Evolutionary conservation across 37 sponge, comb jelly and placozoan genomes (phyloP).

Genomic region (Haliclona indistincta): DNA sequence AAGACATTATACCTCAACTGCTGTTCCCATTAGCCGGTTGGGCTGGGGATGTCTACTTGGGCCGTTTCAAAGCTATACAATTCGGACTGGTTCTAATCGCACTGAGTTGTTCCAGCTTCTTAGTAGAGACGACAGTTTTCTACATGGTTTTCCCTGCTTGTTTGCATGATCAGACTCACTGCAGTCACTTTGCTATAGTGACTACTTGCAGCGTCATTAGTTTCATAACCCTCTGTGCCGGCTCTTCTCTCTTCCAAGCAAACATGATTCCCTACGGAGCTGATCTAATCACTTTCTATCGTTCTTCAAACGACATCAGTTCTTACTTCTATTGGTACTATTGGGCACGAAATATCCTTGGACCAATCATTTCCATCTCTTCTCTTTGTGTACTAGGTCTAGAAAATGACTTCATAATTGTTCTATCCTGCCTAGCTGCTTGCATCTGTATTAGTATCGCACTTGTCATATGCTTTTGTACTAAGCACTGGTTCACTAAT

Average conservation of each 20-base stretch:
- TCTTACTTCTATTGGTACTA: too few species aligned
- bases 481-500: background rate
- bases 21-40: background rate
- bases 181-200: too few species aligned
- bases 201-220: background rate
- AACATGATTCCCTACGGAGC: too few species aligned
- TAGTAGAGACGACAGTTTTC: too few species aligned
- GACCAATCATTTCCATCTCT: too few species aligned
- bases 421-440: too few species aligned
- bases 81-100: too few species aligned
- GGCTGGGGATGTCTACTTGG: background rate
- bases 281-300: slow-evolving; percentile 64
- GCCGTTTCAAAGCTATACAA: background rate
- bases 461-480: background rate
- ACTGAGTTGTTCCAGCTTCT: too few species aligned
- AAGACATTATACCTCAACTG: too few species aligned
- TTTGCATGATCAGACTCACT: too few species aligned
- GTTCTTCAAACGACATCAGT: slow-evolving; percentile 30
- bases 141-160: background rate
- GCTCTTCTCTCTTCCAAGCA: slow-evolving; percentile 56
- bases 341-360: background rate
- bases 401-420: background rate
- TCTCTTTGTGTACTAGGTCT: too few species aligned
- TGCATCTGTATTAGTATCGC: background rate
- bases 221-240: slow-evolving; percentile 36